Evolutionary conservation across 2,888 invertebrate species (phyloP).

Genomic region (Catocala nupta): DNA sequence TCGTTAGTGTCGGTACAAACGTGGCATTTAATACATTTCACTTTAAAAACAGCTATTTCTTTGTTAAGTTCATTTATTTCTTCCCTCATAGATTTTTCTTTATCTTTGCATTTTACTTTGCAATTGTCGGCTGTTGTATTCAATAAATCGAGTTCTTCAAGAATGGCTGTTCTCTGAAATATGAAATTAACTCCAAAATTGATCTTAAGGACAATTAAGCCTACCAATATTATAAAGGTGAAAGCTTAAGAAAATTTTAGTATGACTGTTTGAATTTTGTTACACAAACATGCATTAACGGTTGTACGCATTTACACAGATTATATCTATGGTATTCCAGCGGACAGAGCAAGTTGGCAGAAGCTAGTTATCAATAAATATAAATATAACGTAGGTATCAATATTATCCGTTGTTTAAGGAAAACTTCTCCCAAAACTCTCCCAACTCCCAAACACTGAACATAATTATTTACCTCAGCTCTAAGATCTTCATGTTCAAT

Average conservation of each 20-base stretch:
- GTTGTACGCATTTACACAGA: too few species aligned
- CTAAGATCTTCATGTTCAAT: constrained; percentile 74
- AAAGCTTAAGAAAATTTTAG: too few species aligned
- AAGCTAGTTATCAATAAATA: too few species aligned
- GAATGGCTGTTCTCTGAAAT: constrained; percentile 69
- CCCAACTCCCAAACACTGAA: neutral
- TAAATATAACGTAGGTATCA: too few species aligned
- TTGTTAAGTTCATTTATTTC: constrained; percentile 64
- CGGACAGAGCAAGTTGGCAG: too few species aligned
- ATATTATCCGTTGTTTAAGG: too few species aligned
- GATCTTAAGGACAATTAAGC: neutral
- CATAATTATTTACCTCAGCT: constrained; percentile 63
- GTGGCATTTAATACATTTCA: constrained; percentile 69
- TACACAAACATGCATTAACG: too few species aligned
- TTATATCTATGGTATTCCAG: too few species aligned
- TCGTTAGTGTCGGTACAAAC: constrained; percentile 69
- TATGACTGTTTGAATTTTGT: too few species aligned
- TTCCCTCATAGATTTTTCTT: constrained; percentile 57
- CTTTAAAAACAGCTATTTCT: constrained; percentile 60
- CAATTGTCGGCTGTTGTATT: constrained; percentile 64
- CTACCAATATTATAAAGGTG: too few species aligned
- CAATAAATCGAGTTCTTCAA: constrained; percentile 68
- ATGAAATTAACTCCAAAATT: neutral
- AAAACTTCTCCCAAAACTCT: too few species aligned
- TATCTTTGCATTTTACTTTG: constrained; percentile 69